Conservation (phyloP, 1,140 invertebrate genomes). For the Thaumetopoea pityocampa region DNA sequence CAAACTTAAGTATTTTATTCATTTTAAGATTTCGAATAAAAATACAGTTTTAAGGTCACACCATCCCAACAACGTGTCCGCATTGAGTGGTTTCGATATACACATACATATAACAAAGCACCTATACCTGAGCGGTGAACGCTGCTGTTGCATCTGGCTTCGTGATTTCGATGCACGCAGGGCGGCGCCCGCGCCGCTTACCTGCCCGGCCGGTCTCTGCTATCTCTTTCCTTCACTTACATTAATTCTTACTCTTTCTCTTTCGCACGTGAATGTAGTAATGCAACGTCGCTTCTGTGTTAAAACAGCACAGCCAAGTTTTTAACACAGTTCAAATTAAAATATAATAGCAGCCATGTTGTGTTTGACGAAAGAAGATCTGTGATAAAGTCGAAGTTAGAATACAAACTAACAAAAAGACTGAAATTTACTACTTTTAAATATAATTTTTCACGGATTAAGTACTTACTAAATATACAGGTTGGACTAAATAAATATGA, state of each 20-base stretch:
- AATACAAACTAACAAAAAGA: too few relatives aligned
- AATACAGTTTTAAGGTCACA: constrained; percentile 8
- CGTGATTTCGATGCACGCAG: constrained; percentile 34
- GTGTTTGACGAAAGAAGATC: not conserved
- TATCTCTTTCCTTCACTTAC: constrained; percentile 18
- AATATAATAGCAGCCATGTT: not conserved
- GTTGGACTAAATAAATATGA: too few relatives aligned
- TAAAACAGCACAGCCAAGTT: constrained; percentile 15
- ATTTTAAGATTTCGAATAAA: too few relatives aligned
- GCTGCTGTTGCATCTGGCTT: constrained; percentile 34
- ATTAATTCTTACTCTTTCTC: constrained; percentile 14
- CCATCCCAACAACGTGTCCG: constrained; percentile 7
- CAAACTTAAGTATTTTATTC: not conserved
- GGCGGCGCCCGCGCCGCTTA: constrained; percentile 24
- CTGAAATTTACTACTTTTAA: too few relatives aligned
- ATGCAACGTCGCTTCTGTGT: constrained; percentile 29
- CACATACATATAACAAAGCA: constrained; percentile 11
- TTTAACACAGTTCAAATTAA: constrained; percentile 9
- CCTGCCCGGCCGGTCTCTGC: constrained; percentile 33
- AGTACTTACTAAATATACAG: too few relatives aligned
- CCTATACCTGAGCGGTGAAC: constrained; percentile 13
- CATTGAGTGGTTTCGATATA: constrained; percentile 8
- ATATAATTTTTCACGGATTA: too few relatives aligned
- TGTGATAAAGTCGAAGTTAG: too few relatives aligned
- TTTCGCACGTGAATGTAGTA: constrained; percentile 15